A percentile compares a stretch with the other conserved stretches of the same genome.
Conservation (phyloP, 2,888 invertebrate species). For the Acanthopleura granulata region DNA sequence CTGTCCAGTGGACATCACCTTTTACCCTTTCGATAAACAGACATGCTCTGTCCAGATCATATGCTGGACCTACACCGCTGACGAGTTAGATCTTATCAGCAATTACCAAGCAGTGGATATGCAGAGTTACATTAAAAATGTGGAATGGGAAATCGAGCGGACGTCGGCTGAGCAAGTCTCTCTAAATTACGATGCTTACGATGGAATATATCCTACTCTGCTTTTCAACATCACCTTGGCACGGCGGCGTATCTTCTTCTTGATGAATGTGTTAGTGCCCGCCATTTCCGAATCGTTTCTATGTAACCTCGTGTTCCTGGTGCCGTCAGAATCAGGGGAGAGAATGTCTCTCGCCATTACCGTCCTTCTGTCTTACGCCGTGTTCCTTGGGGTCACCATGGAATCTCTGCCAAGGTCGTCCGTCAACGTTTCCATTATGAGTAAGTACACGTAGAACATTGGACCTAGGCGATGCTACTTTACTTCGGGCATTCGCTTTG, state of each 20-base stretch:
- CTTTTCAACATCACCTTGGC: not conserved
- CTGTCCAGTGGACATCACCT: not conserved
- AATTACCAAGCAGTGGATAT: not conserved
- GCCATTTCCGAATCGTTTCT: not conserved
- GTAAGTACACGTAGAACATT: not conserved
- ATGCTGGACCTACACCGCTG: not conserved
- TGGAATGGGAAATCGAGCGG: not conserved
- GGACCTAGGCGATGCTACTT: too few species aligned
- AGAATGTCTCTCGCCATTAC: conserved; percentile 8
- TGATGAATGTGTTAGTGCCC: not conserved
- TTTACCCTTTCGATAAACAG: conserved; percentile 13
- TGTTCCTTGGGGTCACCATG: not conserved
- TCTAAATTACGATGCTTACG: not conserved
- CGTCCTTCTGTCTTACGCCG: conserved; percentile 15
- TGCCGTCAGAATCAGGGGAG: conserved; percentile 7
- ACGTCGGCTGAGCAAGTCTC: not conserved
- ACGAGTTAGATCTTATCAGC: not conserved
- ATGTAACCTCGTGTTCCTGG: not conserved
- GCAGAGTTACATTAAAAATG: not conserved
- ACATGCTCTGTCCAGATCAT: not conserved
- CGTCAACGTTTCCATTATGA: not conserved
- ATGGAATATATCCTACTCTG: not conserved
- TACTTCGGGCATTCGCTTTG: not conserved
- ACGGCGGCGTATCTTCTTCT: not conserved
- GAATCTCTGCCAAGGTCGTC: not conserved